A percentile compares a stretch with the other conserved stretches of the same genome.
phyloP scores from a whole-genome alignment of 2,888 invertebrate genomes.

The Tetanocera ferruginea region DNA sequence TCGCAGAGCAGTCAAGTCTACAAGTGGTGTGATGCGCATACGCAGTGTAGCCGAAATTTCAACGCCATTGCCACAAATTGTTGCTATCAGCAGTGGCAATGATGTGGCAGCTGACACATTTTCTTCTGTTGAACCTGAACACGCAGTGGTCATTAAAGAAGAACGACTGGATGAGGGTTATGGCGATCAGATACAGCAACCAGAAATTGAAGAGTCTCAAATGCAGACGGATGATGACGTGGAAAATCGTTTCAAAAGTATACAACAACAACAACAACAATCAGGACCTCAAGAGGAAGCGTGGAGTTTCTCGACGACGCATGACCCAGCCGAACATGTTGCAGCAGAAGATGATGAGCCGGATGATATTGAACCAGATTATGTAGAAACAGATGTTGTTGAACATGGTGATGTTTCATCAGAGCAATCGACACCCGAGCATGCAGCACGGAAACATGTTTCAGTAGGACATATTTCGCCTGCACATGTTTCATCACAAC shows the following conservation, averaged over 20 bases:
- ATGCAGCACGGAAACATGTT: too few species aligned
- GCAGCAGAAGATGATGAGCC: too few species aligned
- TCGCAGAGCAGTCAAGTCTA: constrained; percentile 48
- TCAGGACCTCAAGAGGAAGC: too few species aligned
- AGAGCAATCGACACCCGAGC: too few species aligned
- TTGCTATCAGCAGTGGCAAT: constrained; percentile 54
- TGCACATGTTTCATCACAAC: too few species aligned
- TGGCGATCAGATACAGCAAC: constrained; percentile 52
- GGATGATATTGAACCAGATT: too few species aligned
- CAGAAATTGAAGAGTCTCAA: background rate
- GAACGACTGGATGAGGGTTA: constrained; percentile 61
- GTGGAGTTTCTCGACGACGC: too few species aligned
- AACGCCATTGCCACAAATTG: constrained; percentile 53
- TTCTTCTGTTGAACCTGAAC: background rate
- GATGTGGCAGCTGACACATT: constrained; percentile 30
- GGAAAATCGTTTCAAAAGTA: background rate
- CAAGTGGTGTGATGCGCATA: constrained; percentile 36
- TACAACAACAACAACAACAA: background rate
- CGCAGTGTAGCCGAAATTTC: background rate
- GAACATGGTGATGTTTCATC: too few species aligned
- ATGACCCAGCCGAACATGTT: too few species aligned
- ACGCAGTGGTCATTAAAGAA: constrained; percentile 55
- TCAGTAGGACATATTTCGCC: too few species aligned
- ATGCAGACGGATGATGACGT: background rate
- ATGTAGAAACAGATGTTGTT: background rate